Base-by-base conservation (phyloP, 2,888 invertebrate species). In the Hydriomena furcata region DNA sequence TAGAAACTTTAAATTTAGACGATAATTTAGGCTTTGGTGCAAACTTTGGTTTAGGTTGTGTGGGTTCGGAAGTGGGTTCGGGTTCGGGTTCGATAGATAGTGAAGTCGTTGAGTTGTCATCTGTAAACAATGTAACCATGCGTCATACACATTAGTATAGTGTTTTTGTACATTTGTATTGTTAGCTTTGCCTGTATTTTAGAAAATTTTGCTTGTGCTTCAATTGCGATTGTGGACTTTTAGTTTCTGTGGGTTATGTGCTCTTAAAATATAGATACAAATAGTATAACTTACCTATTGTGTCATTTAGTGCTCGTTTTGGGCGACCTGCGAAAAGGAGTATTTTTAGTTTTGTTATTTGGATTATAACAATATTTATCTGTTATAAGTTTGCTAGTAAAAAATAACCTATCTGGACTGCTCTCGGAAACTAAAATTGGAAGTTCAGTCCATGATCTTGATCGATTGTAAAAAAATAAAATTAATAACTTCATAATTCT, bases 61-160 rank as follows among this genome's bases (percentile, higher is more conserved):
- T 17, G 17, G 17, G 17, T 17, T 17, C 17, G 17, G 17, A 17
- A 17, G 61, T 62, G 24, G 68, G 58, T 52, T 58, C 66, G 55
- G 76, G 65, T 48, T 23, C 35, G 7, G 70, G 60, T 54, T 59
- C 67, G 55, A 75, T 65, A 43, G 47, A 34, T 25, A 57, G 46
- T 68, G 71, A 56, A 60, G 92, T 89, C 6, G 93, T 71, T 62
- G 81, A 75, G 71, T 80, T 84, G 78, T 73, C 71, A 87, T 87
- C 90, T 90, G 90, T 64, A 89, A 82, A 85, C 65, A 83, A 83
- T 69, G 71, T 68, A 69, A 82, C 69, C 88, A 87, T 90, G 90
- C 90, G 76, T 77, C 76, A 76, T 76, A 74, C 73, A 76, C 74
- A 76, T 70, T 71, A 69, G 67, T 67, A 66, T 17, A 28, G 52